Evolutionary conservation across 1,140 invertebrate genomes (phyloP), one percentile per base, ranked within the genome.

Genomic region (Planococcus citri): DNA sequence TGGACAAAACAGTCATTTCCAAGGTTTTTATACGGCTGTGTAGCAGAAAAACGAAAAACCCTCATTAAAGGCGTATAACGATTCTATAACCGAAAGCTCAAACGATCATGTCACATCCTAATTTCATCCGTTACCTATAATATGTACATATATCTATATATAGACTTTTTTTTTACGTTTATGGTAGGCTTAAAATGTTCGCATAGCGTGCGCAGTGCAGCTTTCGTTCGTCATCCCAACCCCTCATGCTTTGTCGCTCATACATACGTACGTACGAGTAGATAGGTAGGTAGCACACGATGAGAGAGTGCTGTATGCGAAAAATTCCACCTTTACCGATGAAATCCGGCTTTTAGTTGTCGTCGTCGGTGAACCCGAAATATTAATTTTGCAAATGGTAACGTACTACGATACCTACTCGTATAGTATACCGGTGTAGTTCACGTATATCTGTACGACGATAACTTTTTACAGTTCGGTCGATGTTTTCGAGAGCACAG

Each of bases 11-110:
- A 51, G 41, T 51, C 41, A 51, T 51, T 51, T 51, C 41, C 12
- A 51, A 51, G 41, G 41, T 51, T 51, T 51, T 51, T 51, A 51
- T 51, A 51, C 17, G 17, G n/a, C n/a, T 14, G 41, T n/a, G n/a
- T 51, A 51, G 41, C 41, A 51, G 12, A 20, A 51, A 51, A 20
- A 51, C 41, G 41, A 51, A 51, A 51, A 51, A 14, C 41, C 41
- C 41, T 51, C 41, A 51, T 51, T 51, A 51, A 51, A 51, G 12
- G 41, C 41, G 12, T 51, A 51, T 51, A 51, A 51, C 41, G 41
- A 51, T 51, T 51, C 41, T 20, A 51, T 51, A 51, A 51, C 41
- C 41, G 41, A 51, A 51, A 51, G 41, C 41, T 51, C 41, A 51
- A 51, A 51, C 41, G 41, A 51, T 51, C 41, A 17, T 51, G 41